A percentile compares a stretch with the other conserved stretches of the same genome.
Conservation (phyloP, 1,140 invertebrate genomes). For the Drosophila obscura region DNA sequence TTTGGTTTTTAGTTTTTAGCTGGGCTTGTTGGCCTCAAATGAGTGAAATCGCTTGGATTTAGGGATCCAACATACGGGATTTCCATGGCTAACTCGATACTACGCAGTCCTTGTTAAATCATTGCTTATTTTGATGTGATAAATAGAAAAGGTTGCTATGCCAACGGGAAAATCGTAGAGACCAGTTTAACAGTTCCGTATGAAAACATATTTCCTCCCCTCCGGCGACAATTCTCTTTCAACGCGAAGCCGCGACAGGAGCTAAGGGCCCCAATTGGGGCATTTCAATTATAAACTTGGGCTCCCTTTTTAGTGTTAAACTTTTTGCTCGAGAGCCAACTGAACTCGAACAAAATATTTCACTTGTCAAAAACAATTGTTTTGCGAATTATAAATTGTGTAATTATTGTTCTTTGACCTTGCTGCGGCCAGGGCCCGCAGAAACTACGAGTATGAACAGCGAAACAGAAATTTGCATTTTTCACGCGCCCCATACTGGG, state of each 20-base stretch:
- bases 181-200: constrained; percentile 14
- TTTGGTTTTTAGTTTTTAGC: constrained; percentile 2
- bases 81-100: constrained; percentile 27
- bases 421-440: constrained; percentile 43
- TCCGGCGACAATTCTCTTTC: constrained; percentile 42
- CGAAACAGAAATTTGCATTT: constrained; percentile 60
- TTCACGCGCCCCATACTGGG: constrained; percentile 43
- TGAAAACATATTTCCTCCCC: constrained; percentile 21
- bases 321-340: constrained; percentile 42
- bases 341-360: constrained; percentile 51
- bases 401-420: constrained; percentile 73
- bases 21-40: constrained; percentile 21
- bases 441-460: constrained; percentile 38
- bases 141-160: background rate
- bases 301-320: constrained; percentile 45
- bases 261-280: constrained; percentile 30
- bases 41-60: constrained; percentile 4
- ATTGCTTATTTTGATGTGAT: constrained; percentile 7
- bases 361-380: constrained; percentile 77
- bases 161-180: constrained; percentile 30
- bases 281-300: constrained; percentile 76
- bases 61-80: constrained; percentile 6
- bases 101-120: background rate
- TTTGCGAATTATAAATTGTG: constrained; percentile 73
- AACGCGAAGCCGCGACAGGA: constrained; percentile 15